A percentile compares a stretch with the other conserved stretches of the same genome.
phyloP scores from a whole-genome alignment of 2,113 vertebrate species.

The Herpailurus yagouaroundi region DNA sequence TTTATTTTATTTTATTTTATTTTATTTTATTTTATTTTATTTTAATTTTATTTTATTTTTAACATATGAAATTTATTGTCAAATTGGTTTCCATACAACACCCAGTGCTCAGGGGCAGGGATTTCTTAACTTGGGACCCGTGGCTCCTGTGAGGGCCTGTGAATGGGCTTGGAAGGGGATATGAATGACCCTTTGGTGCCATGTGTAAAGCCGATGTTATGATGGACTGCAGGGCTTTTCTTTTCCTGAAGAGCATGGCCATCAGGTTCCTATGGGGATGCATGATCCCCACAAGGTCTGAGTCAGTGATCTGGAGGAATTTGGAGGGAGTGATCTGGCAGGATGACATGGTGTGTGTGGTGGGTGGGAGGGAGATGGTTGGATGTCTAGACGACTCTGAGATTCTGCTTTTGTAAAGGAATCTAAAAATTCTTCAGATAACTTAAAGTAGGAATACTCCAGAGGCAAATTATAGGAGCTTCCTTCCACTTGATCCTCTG shows the following conservation, averaged over 20 bases:
- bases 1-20: no score
- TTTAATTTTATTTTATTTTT: no score
- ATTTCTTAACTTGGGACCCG: background rate
- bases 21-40: no score
- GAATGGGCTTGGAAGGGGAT: background rate
- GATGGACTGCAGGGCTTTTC: background rate
- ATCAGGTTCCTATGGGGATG: background rate
- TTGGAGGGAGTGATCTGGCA: background rate
- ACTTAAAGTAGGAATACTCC: no score
- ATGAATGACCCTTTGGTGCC: background rate
- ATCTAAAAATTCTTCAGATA: background rate
- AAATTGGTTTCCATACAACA: no score
- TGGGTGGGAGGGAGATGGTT: background rate
- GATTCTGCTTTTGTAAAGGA: background rate
- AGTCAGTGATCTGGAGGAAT: background rate
- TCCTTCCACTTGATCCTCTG: background rate
- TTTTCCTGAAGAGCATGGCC: background rate
- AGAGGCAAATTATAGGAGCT: background rate
- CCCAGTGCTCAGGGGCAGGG: background rate
- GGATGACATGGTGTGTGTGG: background rate
- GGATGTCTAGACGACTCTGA: background rate
- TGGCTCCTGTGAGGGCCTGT: background rate
- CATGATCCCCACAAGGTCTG: background rate
- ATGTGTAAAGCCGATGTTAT: background rate
- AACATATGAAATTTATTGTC: no score